A percentile compares a stretch with the other conserved stretches of the same genome.
Conservation (phyloP, 1,140 invertebrate genomes). For the Eciton burchellii region DNA sequence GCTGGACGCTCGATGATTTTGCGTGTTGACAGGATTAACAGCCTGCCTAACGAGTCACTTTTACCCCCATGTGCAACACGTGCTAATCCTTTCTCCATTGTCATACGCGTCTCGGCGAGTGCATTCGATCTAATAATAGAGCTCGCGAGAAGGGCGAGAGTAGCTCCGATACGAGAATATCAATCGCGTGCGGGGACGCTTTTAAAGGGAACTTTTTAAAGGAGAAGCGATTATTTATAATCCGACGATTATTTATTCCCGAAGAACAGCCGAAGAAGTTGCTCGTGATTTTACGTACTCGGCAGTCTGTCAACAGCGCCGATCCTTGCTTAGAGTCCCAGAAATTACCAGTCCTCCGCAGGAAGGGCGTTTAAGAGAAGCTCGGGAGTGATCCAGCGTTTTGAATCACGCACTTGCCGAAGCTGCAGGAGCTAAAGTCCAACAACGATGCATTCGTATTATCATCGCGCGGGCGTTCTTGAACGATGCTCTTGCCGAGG, state of each 20-base stretch:
- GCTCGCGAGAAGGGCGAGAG: constrained; percentile 8
- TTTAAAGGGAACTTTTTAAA: constrained; percentile 28
- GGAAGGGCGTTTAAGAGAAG: background rate
- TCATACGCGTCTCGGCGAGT: constrained; percentile 21
- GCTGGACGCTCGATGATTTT: constrained; percentile 19
- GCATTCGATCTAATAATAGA: constrained; percentile 50
- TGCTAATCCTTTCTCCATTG: constrained; percentile 50
- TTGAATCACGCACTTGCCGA: constrained; percentile 8
- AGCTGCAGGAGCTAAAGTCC: constrained; percentile 21
- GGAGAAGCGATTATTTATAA: background rate
- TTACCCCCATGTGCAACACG: constrained; percentile 23
- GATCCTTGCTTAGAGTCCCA: background rate
- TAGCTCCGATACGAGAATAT: constrained; percentile 20
- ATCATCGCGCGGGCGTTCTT: constrained; percentile 67
- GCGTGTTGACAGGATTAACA: constrained; percentile 11
- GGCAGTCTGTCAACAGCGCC: no score
- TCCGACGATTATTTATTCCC: background rate
- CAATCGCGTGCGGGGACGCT: constrained; percentile 2
- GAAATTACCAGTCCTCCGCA: background rate
- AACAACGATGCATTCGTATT: constrained; percentile 8
- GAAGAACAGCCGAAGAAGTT: no score
- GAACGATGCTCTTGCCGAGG: constrained; percentile 68
- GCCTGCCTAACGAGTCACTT: constrained; percentile 49
- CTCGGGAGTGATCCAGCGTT: constrained; percentile 23
- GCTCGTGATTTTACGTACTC: no score